These are phyloP conservation scores for Typhlomys cinereus DNA, from an alignment of 2,113 vertebrate species.

Conservation along the genomic window DNA sequence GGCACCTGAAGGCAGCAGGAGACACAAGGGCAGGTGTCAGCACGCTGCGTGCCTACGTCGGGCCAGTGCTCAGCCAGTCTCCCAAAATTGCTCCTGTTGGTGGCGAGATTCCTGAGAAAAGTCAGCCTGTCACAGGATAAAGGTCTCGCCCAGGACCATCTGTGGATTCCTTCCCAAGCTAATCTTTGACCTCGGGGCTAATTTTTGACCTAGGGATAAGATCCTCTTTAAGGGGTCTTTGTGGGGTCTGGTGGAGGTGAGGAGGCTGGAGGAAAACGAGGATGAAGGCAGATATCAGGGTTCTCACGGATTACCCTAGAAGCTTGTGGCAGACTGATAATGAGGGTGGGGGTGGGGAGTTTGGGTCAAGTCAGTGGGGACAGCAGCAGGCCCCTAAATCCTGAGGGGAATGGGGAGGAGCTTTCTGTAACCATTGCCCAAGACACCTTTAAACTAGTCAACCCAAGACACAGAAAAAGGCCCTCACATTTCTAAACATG, in stretches of 20 bases:
- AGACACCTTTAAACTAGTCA: neutral
- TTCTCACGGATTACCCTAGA: neutral
- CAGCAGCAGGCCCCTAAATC: too few relatives aligned
- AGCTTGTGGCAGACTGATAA: rapidly evolving
- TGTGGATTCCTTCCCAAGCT: neutral
- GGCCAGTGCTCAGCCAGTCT: rapidly evolving
- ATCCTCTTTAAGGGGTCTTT: neutral
- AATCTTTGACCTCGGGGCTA: neutral
- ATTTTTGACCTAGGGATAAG: neutral
- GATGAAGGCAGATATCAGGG: too few relatives aligned
- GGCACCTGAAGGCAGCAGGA: too few relatives aligned
- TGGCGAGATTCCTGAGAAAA: neutral
- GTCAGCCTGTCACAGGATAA: neutral
- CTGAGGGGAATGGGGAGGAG: too few relatives aligned
- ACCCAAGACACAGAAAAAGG: neutral
- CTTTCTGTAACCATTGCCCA: neutral
- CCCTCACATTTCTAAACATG: neutral
- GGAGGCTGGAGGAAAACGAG: too few relatives aligned
- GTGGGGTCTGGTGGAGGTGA: too few relatives aligned
- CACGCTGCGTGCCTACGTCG: rapidly evolving
- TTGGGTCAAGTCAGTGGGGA: rapidly evolving
- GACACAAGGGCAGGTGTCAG: too few relatives aligned
- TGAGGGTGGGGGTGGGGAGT: neutral
- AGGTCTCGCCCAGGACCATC: neutral
- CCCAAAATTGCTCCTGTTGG: neutral